Conservation (phyloP, 2,888 invertebrate species). For the Periphyllus acericola region DNA sequence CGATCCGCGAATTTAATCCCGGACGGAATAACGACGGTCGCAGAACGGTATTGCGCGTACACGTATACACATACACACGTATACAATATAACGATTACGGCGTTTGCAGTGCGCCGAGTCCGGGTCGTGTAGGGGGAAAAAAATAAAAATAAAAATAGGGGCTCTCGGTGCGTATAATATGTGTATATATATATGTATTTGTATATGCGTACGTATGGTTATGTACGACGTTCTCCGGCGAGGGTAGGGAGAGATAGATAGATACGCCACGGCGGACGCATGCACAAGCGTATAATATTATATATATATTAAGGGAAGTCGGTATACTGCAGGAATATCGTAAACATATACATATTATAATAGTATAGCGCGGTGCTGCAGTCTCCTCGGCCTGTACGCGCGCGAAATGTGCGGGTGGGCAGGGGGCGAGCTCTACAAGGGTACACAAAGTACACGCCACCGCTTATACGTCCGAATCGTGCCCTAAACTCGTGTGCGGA, state of each 20-base stretch:
- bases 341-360: too few relatives aligned
- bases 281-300: too few relatives aligned
- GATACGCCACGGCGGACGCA: too few relatives aligned
- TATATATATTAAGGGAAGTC: too few relatives aligned
- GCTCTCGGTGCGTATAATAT: neutral
- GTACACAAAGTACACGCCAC: neutral
- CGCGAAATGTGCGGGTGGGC: neutral
- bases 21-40: neutral
- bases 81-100: constrained; percentile 5
- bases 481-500: neutral
- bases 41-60: too few relatives aligned
- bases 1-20: neutral
- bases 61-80: too few relatives aligned
- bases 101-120: neutral
- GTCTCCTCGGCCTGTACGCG: neutral
- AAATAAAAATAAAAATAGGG: neutral
- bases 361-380: too few relatives aligned
- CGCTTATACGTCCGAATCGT: neutral
- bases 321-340: neutral
- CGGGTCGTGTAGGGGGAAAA: neutral
- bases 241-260: too few relatives aligned
- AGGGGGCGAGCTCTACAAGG: neutral
- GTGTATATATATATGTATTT: too few relatives aligned
- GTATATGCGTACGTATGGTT: neutral
- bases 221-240: neutral